phyloP scores from a whole-genome alignment of 1,140 invertebrate species.

The Zaprionus lachaisei region DNA sequence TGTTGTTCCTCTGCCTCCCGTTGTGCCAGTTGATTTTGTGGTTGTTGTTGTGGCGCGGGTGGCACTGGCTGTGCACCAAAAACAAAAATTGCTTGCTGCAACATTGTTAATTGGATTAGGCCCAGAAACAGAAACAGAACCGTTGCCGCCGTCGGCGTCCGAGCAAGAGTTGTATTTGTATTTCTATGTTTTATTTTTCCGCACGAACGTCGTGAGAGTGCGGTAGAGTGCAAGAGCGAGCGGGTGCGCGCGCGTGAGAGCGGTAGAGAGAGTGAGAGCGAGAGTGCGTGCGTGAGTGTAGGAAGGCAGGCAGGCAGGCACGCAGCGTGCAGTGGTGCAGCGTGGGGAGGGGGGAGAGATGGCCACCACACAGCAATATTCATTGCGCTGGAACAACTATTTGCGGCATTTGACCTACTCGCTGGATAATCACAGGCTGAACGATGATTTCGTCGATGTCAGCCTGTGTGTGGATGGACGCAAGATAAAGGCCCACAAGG shows the following conservation, averaged over 20 bases:
- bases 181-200: background rate
- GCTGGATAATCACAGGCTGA: slow-evolving; percentile 90
- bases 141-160: background rate
- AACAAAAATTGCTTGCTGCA: slow-evolving; percentile 11
- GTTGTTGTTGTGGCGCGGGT: slow-evolving; percentile 12
- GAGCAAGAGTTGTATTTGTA: slow-evolving; percentile 21
- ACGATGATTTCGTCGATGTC: slow-evolving; percentile 94
- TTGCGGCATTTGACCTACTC: slow-evolving; percentile 90
- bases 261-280: background rate
- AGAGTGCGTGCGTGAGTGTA: background rate
- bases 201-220: slow-evolving; percentile 3
- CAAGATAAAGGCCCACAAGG: slow-evolving; percentile 92
- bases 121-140: background rate
- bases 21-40: background rate
- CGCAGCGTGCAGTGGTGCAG: too few species aligned
- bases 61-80: slow-evolving; percentile 30
- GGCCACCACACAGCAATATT: slow-evolving; percentile 88
- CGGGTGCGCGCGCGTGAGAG: background rate
- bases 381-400: slow-evolving; percentile 92
- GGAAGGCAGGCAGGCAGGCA: too few species aligned
- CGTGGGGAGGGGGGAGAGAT: too few species aligned
- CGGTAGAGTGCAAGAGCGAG: background rate
- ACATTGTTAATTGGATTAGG: slow-evolving; percentile 51
- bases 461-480: slow-evolving; percentile 93
- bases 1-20: background rate